These are phyloP conservation scores for Hymenopus coronatus DNA, from an alignment of 2,888 invertebrate species.

Conservation along the genomic window DNA sequence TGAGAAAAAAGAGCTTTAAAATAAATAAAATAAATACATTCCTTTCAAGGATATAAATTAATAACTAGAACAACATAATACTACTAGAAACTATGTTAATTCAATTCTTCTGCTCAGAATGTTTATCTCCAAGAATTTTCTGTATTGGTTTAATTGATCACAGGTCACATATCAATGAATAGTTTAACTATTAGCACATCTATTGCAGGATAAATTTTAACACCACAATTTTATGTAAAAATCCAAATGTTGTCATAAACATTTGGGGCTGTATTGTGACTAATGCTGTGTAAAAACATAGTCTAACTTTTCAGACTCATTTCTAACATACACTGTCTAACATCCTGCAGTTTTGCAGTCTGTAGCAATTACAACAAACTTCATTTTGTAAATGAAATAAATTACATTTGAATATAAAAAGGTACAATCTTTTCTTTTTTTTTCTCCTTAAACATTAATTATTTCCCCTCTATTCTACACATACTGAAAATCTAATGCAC, in stretches of 20 bases:
- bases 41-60: not conserved
- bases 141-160: conserved; percentile 4
- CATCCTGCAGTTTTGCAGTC: not conserved
- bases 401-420: conserved; percentile 17
- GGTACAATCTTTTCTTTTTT: not conserved
- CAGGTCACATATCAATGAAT: not conserved
- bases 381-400: conserved; percentile 3
- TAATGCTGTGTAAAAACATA: conserved; percentile 11
- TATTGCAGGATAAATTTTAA: not conserved
- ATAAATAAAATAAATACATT: not conserved
- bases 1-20: not conserved
- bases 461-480: not conserved
- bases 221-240: conserved; percentile 5
- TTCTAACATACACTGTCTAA: not conserved
- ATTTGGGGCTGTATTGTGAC: not conserved
- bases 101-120: not conserved
- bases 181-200: not conserved
- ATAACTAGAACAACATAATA: not conserved
- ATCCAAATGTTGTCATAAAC: not conserved
- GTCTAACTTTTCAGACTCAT: not conserved
- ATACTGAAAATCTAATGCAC: conserved; percentile 1
- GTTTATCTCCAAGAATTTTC: not conserved
- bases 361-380: not conserved
- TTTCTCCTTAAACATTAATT: conserved; percentile 3
- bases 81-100: not conserved